Evolutionary conservation across 2,888 invertebrate genomes (phyloP).

Genomic region (Melanargia galathea): DNA sequence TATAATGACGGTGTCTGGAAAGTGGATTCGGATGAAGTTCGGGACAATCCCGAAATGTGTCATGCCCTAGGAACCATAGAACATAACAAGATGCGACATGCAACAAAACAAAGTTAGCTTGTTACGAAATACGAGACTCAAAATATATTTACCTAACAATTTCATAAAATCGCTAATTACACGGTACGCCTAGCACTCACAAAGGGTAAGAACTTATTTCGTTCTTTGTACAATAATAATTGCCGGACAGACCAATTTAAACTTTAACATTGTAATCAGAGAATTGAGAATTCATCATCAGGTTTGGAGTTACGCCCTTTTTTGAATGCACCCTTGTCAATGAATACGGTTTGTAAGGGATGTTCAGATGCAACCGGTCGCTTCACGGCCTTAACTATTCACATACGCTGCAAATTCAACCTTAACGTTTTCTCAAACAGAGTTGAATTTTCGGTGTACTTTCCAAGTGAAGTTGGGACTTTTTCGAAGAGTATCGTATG

Average conservation of each 20-base stretch:
- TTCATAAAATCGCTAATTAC: constrained; percentile 78
- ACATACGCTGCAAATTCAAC: constrained; percentile 42
- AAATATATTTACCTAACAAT: constrained; percentile 75
- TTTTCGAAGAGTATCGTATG: constrained; percentile 36
- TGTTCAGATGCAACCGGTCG: constrained; percentile 73
- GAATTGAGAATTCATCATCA: constrained; percentile 39
- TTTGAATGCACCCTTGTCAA: constrained; percentile 45
- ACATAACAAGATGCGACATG: constrained; percentile 43
- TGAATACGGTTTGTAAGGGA: constrained; percentile 76
- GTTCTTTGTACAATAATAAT: constrained; percentile 44
- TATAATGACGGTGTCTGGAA: no score
- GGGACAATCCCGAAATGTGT: not conserved
- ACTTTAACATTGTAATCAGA: constrained; percentile 43
- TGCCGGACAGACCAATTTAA: constrained; percentile 42
- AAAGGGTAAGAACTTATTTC: constrained; percentile 62
- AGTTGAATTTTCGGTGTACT: constrained; percentile 41
- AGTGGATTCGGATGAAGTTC: no score
- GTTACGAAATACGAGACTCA: constrained; percentile 49
- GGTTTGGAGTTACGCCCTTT: constrained; percentile 43
- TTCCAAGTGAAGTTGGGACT: constrained; percentile 31
- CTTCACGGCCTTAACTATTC: constrained; percentile 39
- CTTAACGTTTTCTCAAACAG: constrained; percentile 29
- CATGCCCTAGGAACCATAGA: constrained; percentile 3
- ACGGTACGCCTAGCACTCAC: constrained; percentile 70
- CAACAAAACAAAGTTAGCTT: constrained; percentile 50